Base-by-base conservation (phyloP, 2,797 vertebrate species). In the Chaenodraco wilsoni region DNA sequence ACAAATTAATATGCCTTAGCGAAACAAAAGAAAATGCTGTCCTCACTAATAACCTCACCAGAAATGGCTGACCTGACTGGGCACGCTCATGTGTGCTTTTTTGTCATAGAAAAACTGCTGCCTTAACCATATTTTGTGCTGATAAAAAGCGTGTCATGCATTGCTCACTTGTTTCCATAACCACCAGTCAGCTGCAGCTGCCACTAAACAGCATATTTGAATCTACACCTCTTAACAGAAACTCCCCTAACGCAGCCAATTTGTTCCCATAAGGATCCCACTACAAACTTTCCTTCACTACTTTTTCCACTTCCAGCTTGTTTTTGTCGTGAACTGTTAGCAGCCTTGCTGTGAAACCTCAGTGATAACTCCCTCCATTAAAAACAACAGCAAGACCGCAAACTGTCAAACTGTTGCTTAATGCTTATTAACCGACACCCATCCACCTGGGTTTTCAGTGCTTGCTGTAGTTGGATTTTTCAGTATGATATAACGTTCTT, bases 141-240 rank as follows among this genome's bases (percentile, higher is more conserved):
- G 87, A 86, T 79, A 83, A 81, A 82, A 66, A 74, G 2, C 55
- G 46, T 49, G 82, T 91, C 81, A 82, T 81, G 78, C 74, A 74
- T 84, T 72, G 59, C 86, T 89, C 89, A 77, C 67, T 79, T 80
- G 74, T 87, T 87, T 87, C 88, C 79, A 74, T 78, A 79, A 84
- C 14, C 50, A 83, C 62, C 62, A 78, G 72, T 84, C 71, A 74
- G 79, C 87, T 86, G 79, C 76, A 84, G 68, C 71, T 73, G 73
- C 80, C 83, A 80, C 85, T 78, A 76, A 85, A 81, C 77, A 78
- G 76, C 81, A 73, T 77, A 87, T 88, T 87, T 80, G 81, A 85
- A 78, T 82, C 71, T 59, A 51, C 72, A 83, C 87, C 76, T 82
- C 64, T 84, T 79, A 60, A 64, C 72, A 83, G 78, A 85, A 85